Evolutionary conservation across 2,888 invertebrate genomes (phyloP), one percentile per base, ranked within the genome.

Genomic region (Chrysotoxum bicinctum): DNA sequence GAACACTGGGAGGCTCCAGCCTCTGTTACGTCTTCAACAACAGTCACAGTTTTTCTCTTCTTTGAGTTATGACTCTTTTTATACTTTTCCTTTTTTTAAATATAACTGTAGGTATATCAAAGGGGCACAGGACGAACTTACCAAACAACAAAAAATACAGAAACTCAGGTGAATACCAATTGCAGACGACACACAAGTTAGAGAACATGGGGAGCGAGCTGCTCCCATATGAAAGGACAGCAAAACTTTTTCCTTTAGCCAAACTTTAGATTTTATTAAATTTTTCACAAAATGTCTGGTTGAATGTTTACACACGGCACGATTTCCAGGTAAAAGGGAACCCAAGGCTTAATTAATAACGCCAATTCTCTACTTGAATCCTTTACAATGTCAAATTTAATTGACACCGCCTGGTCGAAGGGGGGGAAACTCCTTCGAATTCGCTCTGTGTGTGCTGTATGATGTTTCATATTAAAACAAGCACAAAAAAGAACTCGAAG

Each of bases 341-440:
- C 14, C n/a, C 4, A n/a, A 10, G 62, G 45, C 62, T 73, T 81
- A 85, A 85, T 81, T 77, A 85, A 76, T 85, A 80, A 82, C 58
- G 66, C 76, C 76, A 72, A 80, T 85, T 76, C 76, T 23, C 37
- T 50, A 58, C 58, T 77, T 76, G 77, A 81, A 81, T 77, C 64
- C 76, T 64, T 81, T 77, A 81, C 62, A 85, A 76, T 81, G 81
- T 85, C 85, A 73, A 76, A 81, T 81, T 77, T 85, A 85, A 85
- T 85, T 85, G 80, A 80, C 85, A 85, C 72, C 79, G 60, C 60
- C 80, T 50, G 72, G 66, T 32, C 45, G 62, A 64, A 16, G 58
- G 50, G n/a, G 26, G 37, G n/a, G 32, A 40, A 37, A 19, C 43
- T 30, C 43, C 62, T 30, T n/a, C 1, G 2, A 30, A 45, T 30